Evolutionary conservation across 1,140 invertebrate species (phyloP), one percentile per base, ranked within the genome.

Genomic region (Zaprionus kolodkinae): DNA sequence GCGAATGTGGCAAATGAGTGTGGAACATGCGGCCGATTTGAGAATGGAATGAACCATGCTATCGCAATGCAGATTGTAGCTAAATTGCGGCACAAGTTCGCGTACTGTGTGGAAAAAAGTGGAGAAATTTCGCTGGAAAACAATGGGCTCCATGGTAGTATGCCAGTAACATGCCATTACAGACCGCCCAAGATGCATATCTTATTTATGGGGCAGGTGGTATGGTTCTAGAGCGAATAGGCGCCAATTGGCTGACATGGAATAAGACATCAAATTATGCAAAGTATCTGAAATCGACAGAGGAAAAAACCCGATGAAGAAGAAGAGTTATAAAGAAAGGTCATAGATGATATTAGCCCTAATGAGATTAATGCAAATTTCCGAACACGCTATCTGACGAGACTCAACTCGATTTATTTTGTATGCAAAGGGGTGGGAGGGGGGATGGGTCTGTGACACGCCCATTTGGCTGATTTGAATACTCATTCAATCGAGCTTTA

Each of bases 191-290:
- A 77, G 84, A 87, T 64, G 66, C 36, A 21, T 55, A 76, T 76
- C 73, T 52, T 25, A 21, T 30, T 13, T 65, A 36, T 52, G 52
- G 27, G 27, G 25, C 10, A 56, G 36, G 7, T 30, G 30, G 38
- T 27, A 35, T 30, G 17, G 21, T 21, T 21, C 1, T 21, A 48
- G 55, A 25, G 21, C 25, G 55, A 48, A 38, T 45, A 33, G 64
- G 64, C 54, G 50, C 54, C 64, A 66, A 66, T 38, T 56, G 35
- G 21, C 25, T 33, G 27, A 48, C 55, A 10, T 65, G 25, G 35
- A 86, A 54, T 72, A 76, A 79, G 79, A 87, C 76, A 86, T 87
- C 64, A 86, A 79, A 85, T 85, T 80, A 84, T 84, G 77, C 77
- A 68, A 84, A 78, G 64, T 59, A 72, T 27, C 48, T 61, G 33